Evolutionary conservation across 1,140 invertebrate genomes (phyloP).

Genomic region (Scaptodrosophila lebanonensis): DNA sequence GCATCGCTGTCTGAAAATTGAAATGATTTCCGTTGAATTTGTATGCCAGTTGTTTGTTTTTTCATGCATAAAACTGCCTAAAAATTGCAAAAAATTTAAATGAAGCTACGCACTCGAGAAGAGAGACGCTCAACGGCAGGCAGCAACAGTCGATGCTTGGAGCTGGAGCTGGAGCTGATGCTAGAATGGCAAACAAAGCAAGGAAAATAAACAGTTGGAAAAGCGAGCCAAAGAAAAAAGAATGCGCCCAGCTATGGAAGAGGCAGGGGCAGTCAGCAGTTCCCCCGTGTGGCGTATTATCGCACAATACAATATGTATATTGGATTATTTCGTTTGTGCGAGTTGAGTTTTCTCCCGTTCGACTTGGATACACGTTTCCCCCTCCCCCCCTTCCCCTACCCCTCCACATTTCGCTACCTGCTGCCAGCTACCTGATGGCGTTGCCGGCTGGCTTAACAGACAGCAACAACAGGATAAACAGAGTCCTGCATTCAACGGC

Average conservation of each 20-base stretch:
- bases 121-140: constrained; percentile 12
- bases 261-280: constrained; percentile 17
- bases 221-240: constrained; percentile 20
- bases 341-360: too few relatives aligned
- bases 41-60: constrained; percentile 52
- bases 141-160: constrained; percentile 26
- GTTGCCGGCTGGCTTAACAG: neutral
- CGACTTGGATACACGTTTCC: too few relatives aligned
- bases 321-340: constrained; percentile 61
- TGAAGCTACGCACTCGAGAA: constrained; percentile 43
- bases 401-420: too few relatives aligned
- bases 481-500: too few relatives aligned
- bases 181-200: constrained; percentile 38
- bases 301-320: constrained; percentile 73
- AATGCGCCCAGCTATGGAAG: constrained; percentile 16
- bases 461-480: neutral
- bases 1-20: constrained; percentile 60
- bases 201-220: constrained; percentile 22
- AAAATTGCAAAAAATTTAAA: constrained; percentile 71
- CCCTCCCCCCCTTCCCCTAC: too few relatives aligned
- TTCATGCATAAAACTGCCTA: constrained; percentile 63
- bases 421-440: neutral
- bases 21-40: constrained; percentile 65
- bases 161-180: too few relatives aligned
- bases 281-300: constrained; percentile 42